Evolutionary conservation across 2,797 vertebrate genomes (phyloP).

Genomic region (Catharus ustulatus): DNA sequence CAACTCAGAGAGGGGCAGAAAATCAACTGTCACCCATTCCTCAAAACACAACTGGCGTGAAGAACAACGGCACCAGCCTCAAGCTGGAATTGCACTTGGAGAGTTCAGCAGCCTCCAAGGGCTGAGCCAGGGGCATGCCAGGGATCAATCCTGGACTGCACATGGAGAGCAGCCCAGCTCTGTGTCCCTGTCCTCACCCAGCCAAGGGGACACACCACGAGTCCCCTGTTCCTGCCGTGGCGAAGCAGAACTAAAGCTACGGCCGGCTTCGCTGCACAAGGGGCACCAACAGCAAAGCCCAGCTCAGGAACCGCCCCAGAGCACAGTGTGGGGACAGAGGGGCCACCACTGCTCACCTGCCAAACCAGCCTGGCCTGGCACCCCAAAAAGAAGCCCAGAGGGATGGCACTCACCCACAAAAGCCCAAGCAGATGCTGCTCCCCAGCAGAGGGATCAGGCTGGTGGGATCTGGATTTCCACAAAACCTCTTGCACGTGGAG

Average conservation of each 20-base stretch:
- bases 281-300: slow-evolving; percentile 62
- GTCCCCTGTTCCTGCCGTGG: background rate
- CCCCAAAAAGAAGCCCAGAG: background rate
- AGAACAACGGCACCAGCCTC: background rate
- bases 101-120: background rate
- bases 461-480: background rate
- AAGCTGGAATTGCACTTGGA: background rate
- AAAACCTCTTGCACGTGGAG: background rate
- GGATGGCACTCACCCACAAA: background rate
- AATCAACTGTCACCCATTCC: background rate
- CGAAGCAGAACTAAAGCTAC: background rate
- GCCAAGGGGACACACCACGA: background rate
- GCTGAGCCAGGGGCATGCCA: background rate
- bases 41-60: rapidly evolving
- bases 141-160: background rate
- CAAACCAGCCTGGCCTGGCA: background rate
- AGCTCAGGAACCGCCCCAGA: background rate
- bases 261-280: background rate
- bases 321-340: background rate
- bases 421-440: background rate
- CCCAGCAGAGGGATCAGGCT: background rate
- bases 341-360: background rate
- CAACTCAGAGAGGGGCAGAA: background rate
- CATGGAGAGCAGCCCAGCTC: background rate
- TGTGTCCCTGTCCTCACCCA: background rate